Conservation (phyloP, 2,113 vertebrate genomes). For the Dermatemys mawii region DNA sequence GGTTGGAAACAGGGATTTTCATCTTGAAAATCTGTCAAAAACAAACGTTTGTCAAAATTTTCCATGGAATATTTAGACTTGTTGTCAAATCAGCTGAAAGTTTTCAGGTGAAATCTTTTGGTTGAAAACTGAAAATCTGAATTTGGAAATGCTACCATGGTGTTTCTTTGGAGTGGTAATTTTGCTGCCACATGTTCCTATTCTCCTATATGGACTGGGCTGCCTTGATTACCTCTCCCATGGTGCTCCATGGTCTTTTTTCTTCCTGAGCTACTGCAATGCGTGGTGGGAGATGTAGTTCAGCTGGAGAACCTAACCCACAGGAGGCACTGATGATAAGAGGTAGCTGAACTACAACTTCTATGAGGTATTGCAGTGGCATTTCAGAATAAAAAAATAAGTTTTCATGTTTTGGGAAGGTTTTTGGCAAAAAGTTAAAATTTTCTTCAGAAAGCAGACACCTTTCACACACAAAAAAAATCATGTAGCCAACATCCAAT, state of each 20-base stretch:
- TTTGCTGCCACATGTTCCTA: background rate
- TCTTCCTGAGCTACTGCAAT: background rate
- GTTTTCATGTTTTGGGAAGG: background rate
- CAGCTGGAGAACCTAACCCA: background rate
- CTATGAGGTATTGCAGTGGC: background rate
- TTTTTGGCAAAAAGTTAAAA: background rate
- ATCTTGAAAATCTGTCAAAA: no score
- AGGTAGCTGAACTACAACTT: background rate
- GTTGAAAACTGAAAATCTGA: background rate
- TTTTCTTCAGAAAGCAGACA: background rate
- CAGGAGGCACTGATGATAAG: background rate
- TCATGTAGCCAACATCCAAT: background rate
- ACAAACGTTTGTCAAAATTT: background rate
- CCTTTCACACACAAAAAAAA: background rate
- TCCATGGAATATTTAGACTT: background rate
- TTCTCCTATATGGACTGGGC: background rate
- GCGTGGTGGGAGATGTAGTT: background rate
- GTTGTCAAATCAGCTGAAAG: background rate
- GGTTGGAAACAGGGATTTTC: no score
- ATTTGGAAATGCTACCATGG: background rate
- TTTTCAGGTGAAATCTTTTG: background rate
- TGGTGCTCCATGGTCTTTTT: background rate
- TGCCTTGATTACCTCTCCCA: background rate
- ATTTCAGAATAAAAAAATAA: background rate
- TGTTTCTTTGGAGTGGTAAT: background rate